Evolutionary conservation across 2,797 vertebrate genomes (phyloP), one percentile per base, ranked within the genome.

Genomic region (Aulostomus chinensis): DNA sequence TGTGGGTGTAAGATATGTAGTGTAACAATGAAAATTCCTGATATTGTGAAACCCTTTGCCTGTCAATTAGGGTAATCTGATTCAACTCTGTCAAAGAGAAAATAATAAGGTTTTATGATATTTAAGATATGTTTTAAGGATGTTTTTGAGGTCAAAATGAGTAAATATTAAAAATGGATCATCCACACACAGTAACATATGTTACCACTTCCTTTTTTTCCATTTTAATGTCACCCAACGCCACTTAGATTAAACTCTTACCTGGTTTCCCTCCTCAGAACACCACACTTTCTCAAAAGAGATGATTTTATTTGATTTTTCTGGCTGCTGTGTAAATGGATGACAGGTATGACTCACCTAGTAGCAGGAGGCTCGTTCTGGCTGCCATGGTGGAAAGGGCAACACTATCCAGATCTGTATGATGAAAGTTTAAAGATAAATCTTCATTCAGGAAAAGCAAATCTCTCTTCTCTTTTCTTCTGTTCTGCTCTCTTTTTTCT

Each of bases 331-430:
- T 47, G 7, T 17, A 58, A 58, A 68, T 48, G 17, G 28, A 38
- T 52, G 26, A 64, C 13, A 61, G 24, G 66, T 79, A 35, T 60
- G 49, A 86, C 88, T 89, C 64, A 90, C 88, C 78, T 58, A 81
- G 36, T 16, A 76, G 38, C 37, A 80, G 40, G n/a, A 86, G 40
- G 33, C 7, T 70, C 76, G 46, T 58, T 30, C 34, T 62, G 57
- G 22, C 13, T 1, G 2, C 32, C 86, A 89, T 88, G 51, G 26
- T 69, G 49, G 59, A 58, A 32, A 37, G 2, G n/a, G 1, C 47
- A 47, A 36, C 20, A 14, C 45, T 20, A 35, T 51, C 32, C 57
- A 57, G 28, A 41, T 33, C 6, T 35, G 17, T 30, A 31, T 1
- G 5, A 26, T 5, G 4, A 58, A 59, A 53, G 31, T 36, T 21